Percentiles rank a stretch among this genome's conserved stretches.
Evolutionary conservation across 2,888 invertebrate genomes (phyloP).

Genomic region (Erynnis tages): DNA sequence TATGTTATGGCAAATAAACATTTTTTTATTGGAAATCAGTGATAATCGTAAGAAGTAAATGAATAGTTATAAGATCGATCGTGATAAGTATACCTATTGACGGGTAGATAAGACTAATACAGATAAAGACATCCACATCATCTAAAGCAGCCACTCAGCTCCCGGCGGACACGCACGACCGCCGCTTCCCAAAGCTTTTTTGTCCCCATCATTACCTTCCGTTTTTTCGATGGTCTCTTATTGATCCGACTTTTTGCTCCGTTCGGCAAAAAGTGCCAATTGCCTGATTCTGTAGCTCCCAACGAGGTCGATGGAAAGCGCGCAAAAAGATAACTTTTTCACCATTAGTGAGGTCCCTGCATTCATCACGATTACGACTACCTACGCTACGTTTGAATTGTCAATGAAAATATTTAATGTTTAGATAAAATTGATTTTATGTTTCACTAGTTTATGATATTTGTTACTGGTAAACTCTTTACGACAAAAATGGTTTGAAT

Average conservation of each 20-base stretch:
- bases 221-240: background rate
- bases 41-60: no score
- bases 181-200: slow-evolving; percentile 13
- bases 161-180: slow-evolving; percentile 2
- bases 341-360: slow-evolving; percentile 6
- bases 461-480: no score
- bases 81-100: no score
- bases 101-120: no score
- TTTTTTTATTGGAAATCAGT: no score
- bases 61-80: no score
- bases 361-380: slow-evolving; percentile 4
- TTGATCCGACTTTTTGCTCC: slow-evolving; percentile 17
- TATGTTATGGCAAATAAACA: no score
- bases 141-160: background rate
- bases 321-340: slow-evolving; percentile 20
- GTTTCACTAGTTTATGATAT: no score
- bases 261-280: slow-evolving; percentile 14
- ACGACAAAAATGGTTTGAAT: no score
- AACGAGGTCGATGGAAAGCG: slow-evolving; percentile 32
- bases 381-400: background rate
- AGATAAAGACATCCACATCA: background rate
- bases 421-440: no score
- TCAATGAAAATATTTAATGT: no score
- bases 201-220: slow-evolving; percentile 17
- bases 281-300: slow-evolving; percentile 19